A percentile compares a stretch with the other conserved stretches of the same genome.
Conservation (phyloP, 2,888 invertebrate genomes). For the Eupelmus urozonus region DNA sequence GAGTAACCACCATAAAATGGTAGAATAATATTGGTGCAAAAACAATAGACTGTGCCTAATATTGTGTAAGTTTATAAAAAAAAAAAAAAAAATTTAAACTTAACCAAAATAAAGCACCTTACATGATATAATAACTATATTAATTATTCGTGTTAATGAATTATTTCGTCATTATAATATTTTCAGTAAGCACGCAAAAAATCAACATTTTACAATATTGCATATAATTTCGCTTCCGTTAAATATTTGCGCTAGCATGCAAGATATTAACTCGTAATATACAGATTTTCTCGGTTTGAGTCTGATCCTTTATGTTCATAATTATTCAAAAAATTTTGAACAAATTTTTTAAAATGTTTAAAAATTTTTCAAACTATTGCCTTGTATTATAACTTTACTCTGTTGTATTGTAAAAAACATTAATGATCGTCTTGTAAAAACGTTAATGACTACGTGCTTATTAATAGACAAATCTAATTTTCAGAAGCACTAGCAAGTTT, state of each 20-base stretch:
- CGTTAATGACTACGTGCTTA: background rate
- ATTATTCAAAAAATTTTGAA: background rate
- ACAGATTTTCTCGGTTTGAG: no score
- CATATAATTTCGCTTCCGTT: conserved; percentile 6
- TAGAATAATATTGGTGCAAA: conserved; percentile 31
- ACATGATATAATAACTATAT: conserved; percentile 19
- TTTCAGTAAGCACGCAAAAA: conserved; percentile 18
- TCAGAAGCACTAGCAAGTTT: background rate
- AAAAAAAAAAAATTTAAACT: conserved; percentile 34
- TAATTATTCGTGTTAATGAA: conserved; percentile 35
- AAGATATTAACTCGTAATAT: conserved; percentile 8
- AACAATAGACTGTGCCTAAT: conserved; percentile 22
- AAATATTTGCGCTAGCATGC: background rate
- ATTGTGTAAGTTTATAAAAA: conserved; percentile 18
- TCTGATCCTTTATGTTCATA: background rate
- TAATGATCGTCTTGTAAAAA: background rate
- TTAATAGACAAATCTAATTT: background rate
- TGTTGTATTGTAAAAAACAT: background rate
- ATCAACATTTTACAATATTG: conserved; percentile 22
- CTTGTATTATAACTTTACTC: background rate
- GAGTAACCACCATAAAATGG: conserved; percentile 34
- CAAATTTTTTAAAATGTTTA: background rate
- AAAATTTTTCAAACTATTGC: background rate
- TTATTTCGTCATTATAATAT: conserved; percentile 26
- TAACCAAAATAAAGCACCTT: conserved; percentile 52